Conservation (phyloP, 2,888 invertebrate genomes). For the Ptilodon capucinus region DNA sequence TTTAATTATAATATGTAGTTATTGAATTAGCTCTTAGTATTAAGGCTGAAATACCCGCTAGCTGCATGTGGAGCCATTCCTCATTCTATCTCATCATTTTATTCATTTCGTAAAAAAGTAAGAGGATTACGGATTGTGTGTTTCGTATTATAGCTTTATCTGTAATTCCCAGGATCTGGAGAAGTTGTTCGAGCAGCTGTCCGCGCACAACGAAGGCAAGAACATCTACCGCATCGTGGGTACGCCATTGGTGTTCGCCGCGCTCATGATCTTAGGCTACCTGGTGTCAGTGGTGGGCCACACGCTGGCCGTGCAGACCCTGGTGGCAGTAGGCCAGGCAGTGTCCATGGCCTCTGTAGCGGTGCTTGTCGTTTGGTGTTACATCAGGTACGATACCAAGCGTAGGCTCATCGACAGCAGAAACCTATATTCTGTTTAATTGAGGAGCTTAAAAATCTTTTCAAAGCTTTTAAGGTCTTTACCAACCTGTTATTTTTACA, state of each 20-base stretch:
- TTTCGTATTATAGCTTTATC: too few species aligned
- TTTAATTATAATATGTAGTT: too few species aligned
- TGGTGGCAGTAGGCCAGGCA: conserved; percentile 89
- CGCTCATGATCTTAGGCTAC: conserved; percentile 91
- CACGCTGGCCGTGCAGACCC: conserved; percentile 88
- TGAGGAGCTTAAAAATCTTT: too few species aligned
- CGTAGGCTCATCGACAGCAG: too few species aligned
- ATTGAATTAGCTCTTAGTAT: too few species aligned
- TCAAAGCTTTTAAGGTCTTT: too few species aligned
- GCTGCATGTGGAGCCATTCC: too few species aligned
- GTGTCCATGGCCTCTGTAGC: conserved; percentile 88
- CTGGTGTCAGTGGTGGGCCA: conserved; percentile 91
- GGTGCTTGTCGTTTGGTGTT: conserved; percentile 91
- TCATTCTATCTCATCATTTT: too few species aligned
- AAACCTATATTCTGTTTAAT: too few species aligned
- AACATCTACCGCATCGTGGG: conserved; percentile 97
- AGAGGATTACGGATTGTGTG: too few species aligned
- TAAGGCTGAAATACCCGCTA: too few species aligned
- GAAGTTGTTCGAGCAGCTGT: conserved; percentile 90
- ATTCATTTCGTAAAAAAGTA: too few species aligned
- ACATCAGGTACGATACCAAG: conserved; percentile 90
- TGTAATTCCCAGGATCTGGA: conserved; percentile 88
- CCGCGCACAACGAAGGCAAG: conserved; percentile 97
- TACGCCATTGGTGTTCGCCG: conserved; percentile 95
- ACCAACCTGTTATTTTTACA: conserved; percentile 28